Evolutionary conservation across 2,888 invertebrate genomes (phyloP).

Genomic region (Pyrrhia umbra): DNA sequence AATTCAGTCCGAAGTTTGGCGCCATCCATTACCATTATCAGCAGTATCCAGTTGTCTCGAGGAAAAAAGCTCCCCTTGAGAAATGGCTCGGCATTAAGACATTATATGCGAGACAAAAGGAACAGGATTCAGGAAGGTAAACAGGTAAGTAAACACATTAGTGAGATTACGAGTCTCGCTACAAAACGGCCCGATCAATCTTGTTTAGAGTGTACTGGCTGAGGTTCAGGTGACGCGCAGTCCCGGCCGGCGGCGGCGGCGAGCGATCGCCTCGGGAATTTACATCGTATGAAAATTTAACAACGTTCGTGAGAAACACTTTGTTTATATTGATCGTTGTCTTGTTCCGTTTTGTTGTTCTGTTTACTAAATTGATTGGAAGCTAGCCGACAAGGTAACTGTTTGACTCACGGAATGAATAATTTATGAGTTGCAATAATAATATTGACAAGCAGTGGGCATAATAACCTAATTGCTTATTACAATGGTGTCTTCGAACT

Average conservation of each 20-base stretch:
- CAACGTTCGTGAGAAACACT: conserved; percentile 36
- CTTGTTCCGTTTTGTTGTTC: conserved; percentile 22
- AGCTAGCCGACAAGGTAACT: background rate
- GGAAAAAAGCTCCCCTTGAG: conserved; percentile 69
- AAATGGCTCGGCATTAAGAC: conserved; percentile 76
- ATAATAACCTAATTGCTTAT: conserved; percentile 11
- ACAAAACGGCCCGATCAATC: conserved; percentile 75
- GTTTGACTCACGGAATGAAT: background rate
- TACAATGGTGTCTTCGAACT: conserved; percentile 7
- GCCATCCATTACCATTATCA: conserved; percentile 81
- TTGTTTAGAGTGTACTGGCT: conserved; percentile 65
- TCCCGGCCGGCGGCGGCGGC: conserved; percentile 20
- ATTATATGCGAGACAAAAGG: conserved; percentile 76
- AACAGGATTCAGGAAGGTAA: conserved; percentile 74
- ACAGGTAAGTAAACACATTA: conserved; percentile 85
- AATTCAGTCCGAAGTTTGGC: conserved; percentile 69
- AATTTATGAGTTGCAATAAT: conserved; percentile 5
- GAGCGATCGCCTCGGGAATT: conserved; percentile 34
- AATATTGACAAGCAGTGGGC: background rate
- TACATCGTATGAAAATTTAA: conserved; percentile 54
- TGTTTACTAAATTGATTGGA: conserved; percentile 31
- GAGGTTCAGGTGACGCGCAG: conserved; percentile 58
- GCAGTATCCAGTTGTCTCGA: conserved; percentile 69
- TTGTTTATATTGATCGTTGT: conserved; percentile 32
- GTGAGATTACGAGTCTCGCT: conserved; percentile 75